A percentile compares a stretch with the other conserved stretches of the same genome.
These are phyloP conservation scores for Clinocottus analis DNA, from an alignment of 2,113 vertebrate genomes.

Conservation along the genomic window DNA sequence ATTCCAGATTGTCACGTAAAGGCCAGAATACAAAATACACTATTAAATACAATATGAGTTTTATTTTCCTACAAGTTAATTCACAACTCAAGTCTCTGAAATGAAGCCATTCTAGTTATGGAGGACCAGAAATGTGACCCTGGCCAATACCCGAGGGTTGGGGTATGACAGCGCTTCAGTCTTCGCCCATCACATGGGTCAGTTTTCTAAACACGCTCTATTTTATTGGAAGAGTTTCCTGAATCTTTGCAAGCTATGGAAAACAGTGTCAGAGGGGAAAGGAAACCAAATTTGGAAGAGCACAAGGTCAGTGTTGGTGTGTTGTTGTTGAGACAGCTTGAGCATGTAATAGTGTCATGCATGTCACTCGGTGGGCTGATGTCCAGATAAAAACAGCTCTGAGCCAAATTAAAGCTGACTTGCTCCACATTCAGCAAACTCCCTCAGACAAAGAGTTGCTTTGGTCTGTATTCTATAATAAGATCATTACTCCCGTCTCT, in stretches of 20 bases:
- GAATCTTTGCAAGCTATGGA: background rate
- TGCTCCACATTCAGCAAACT: constrained; percentile 10
- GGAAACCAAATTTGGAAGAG: background rate
- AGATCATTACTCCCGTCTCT: background rate
- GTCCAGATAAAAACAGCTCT: background rate
- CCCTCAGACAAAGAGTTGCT: background rate
- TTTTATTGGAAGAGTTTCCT: constrained; percentile 47
- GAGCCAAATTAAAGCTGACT: background rate
- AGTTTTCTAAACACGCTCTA: constrained; percentile 50
- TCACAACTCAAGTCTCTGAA: background rate
- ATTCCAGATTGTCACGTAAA: background rate
- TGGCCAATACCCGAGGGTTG: too few relatives aligned
- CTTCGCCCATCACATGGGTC: constrained; percentile 45
- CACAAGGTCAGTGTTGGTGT: background rate
- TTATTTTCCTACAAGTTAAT: background rate
- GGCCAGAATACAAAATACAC: background rate
- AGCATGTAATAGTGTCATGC: background rate
- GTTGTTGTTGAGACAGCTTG: background rate
- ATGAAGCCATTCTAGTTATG: background rate
- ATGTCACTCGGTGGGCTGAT: background rate
- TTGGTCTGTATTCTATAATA: background rate
- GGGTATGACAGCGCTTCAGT: constrained; percentile 2
- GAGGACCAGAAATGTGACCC: background rate
- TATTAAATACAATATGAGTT: too few relatives aligned
- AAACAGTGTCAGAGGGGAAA: background rate